phyloP scores from a whole-genome alignment of 2,888 invertebrate species.

The Euplagia quadripunctaria region DNA sequence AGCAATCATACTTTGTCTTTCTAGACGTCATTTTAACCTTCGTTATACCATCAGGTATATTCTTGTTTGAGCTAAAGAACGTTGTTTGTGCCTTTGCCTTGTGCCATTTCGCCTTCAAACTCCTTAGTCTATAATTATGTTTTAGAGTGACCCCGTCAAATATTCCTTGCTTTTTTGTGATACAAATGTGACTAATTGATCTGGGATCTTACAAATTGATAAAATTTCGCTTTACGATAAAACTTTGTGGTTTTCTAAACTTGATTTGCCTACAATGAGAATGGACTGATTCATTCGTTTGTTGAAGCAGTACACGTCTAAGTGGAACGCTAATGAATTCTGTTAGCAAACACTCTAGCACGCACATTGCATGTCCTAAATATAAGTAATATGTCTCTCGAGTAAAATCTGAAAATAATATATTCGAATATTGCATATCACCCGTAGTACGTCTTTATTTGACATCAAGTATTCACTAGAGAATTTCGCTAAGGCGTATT shows the following conservation, averaged over 20 bases:
- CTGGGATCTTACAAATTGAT: neutral
- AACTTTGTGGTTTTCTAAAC: conserved; percentile 24
- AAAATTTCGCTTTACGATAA: neutral
- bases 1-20: conserved; percentile 25
- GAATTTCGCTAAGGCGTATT: neutral
- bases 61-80: neutral
- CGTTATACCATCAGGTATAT: conserved; percentile 8
- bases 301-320: conserved; percentile 27
- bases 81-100: conserved; percentile 13
- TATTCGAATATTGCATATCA: neutral
- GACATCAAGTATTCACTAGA: neutral
- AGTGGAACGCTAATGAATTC: conserved; percentile 36
- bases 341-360: conserved; percentile 13
- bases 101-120: neutral
- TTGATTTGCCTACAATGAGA: conserved; percentile 68
- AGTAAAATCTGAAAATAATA: neutral
- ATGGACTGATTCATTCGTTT: conserved; percentile 53
- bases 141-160: neutral
- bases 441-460: neutral
- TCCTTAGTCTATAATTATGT: neutral
- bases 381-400: neutral
- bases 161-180: neutral
- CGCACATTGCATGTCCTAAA: conserved; percentile 12
- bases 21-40: conserved; percentile 18
- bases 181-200: neutral